phyloP scores from a whole-genome alignment of 2,888 invertebrate species.

The Catonia carolina region DNA sequence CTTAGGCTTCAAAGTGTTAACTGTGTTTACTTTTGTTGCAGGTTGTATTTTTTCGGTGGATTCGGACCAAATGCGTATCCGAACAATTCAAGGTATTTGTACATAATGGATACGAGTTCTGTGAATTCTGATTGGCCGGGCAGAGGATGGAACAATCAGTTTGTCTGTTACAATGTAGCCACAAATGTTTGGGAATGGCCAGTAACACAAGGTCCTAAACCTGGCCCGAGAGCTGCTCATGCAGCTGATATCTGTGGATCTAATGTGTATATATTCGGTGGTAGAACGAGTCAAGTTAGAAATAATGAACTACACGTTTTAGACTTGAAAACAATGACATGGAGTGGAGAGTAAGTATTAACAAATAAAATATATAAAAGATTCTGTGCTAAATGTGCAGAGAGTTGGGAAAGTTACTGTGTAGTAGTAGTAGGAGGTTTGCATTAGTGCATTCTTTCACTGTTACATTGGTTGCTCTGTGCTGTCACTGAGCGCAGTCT shows the following conservation, averaged over 20 bases:
- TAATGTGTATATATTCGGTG: slow-evolving; percentile 44
- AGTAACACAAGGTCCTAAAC: slow-evolving; percentile 39
- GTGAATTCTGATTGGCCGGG: slow-evolving; percentile 15
- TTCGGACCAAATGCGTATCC: slow-evolving; percentile 34
- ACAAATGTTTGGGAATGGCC: slow-evolving; percentile 37
- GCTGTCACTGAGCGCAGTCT: too few species aligned
- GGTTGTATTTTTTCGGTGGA: slow-evolving; percentile 39
- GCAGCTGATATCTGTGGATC: slow-evolving; percentile 38
- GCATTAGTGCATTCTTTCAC: too few species aligned
- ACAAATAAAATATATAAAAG: too few species aligned
- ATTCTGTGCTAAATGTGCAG: too few species aligned
- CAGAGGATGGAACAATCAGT: slow-evolving; percentile 41
- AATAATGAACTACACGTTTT: slow-evolving; percentile 44
- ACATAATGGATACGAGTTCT: slow-evolving; percentile 26
- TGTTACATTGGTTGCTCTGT: too few species aligned
- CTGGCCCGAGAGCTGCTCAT: slow-evolving; percentile 45
- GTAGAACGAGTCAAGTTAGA: slow-evolving; percentile 40
- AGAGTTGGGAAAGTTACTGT: too few species aligned
- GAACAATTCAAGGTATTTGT: slow-evolving; percentile 18
- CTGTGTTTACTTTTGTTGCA: too few species aligned
- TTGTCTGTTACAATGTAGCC: slow-evolving; percentile 37
- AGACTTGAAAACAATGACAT: slow-evolving; percentile 41
- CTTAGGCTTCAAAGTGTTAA: too few species aligned
- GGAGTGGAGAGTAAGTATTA: slow-evolving; percentile 43
- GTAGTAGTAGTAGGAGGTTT: too few species aligned